Conservation (phyloP, 2,888 invertebrate species). For the Harpalus rubripes region DNA sequence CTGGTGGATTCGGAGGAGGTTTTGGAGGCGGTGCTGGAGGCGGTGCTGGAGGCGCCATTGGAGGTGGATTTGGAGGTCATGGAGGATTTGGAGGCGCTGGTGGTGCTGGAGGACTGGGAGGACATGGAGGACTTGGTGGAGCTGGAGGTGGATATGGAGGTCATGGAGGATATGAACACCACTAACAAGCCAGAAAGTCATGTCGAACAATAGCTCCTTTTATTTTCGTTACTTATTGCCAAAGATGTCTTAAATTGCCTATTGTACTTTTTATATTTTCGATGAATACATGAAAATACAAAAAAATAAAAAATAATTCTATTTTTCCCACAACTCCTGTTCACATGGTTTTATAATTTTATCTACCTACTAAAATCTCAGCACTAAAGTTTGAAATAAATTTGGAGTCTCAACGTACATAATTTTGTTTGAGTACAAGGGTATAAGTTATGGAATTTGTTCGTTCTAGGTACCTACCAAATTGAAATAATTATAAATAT, state of each 20-base stretch:
- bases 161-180: background rate
- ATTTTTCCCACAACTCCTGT: background rate
- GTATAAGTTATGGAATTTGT: too few species aligned
- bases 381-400: too few species aligned
- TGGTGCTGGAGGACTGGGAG: slow-evolving; percentile 17
- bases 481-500: too few species aligned
- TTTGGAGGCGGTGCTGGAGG: slow-evolving; percentile 13
- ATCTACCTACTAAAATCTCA: too few species aligned
- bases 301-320: background rate
- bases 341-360: too few species aligned
- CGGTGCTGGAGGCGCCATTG: slow-evolving; percentile 22
- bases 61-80: slow-evolving; percentile 55
- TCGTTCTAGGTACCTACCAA: too few species aligned
- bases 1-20: slow-evolving; percentile 28
- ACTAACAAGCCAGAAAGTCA: slow-evolving; percentile 23
- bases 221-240: slow-evolving; percentile 42
- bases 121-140: slow-evolving; percentile 34
- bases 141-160: slow-evolving; percentile 25
- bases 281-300: slow-evolving; percentile 22
- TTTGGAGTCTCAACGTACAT: too few species aligned
- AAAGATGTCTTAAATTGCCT: slow-evolving; percentile 21
- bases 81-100: slow-evolving; percentile 47
- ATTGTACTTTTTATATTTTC: slow-evolving; percentile 27
- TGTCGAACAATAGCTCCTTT: slow-evolving; percentile 47
- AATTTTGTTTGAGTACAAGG: too few species aligned